Percentiles rank a stretch among this genome's conserved stretches.
phyloP scores from a whole-genome alignment of 2,888 invertebrate genomes.

The Dioctria rufipes region DNA sequence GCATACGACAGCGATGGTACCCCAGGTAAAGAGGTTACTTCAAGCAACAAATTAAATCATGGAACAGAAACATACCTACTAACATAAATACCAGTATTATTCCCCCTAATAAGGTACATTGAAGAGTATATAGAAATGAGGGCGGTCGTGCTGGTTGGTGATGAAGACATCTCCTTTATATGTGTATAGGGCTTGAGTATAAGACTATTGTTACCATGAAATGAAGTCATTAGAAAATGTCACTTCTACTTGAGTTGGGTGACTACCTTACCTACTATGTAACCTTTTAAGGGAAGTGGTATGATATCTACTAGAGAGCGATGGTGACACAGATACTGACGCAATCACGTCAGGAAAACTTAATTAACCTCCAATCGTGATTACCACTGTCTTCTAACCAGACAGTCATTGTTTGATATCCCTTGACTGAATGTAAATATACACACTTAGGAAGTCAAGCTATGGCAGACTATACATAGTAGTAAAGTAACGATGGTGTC shows the following conservation, averaged over 20 bases:
- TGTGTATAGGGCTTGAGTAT: background rate
- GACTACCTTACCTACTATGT: background rate
- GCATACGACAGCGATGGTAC: background rate
- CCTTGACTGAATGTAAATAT: background rate
- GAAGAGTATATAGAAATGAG: background rate
- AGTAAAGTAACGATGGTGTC: background rate
- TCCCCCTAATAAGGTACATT: constrained; percentile 27
- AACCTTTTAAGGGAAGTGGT: background rate
- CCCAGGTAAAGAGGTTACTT: background rate
- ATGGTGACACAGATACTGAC: constrained; percentile 30
- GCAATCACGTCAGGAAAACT: constrained; percentile 40
- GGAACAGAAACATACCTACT: constrained; percentile 24
- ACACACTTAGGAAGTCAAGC: background rate
- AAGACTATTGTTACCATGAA: constrained; percentile 10
- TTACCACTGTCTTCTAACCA: constrained; percentile 55
- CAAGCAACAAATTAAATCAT: constrained; percentile 48
- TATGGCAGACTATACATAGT: no score
- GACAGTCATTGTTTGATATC: constrained; percentile 48
- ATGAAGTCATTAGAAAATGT: constrained; percentile 48
- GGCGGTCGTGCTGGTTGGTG: background rate
- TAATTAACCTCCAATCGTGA: constrained; percentile 53
- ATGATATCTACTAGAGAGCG: background rate
- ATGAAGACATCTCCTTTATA: constrained; percentile 8
- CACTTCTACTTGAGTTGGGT: background rate
- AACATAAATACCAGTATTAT: constrained; percentile 39